These are phyloP conservation scores for Planococcus citri DNA, from an alignment of 1,140 invertebrate species.

Conservation along the genomic window DNA sequence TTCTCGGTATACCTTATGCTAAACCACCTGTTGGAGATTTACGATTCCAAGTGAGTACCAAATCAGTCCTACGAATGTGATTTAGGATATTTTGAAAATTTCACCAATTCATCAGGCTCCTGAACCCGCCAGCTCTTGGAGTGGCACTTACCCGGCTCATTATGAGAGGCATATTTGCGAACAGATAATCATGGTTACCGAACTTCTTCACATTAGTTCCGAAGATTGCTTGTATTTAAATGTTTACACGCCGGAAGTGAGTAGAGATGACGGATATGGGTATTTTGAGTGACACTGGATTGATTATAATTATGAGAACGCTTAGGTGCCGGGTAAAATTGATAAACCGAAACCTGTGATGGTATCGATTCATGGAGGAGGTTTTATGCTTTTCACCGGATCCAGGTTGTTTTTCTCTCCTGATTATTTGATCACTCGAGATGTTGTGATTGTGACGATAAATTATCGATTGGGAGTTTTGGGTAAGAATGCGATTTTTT, in stretches of 20 bases:
- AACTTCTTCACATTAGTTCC: not conserved
- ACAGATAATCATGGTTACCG: not conserved
- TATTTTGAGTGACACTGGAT: not conserved
- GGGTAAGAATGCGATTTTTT: slow-evolving; percentile 31
- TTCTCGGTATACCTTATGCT: slow-evolving; percentile 43
- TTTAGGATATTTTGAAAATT: too few relatives aligned
- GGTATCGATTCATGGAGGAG: slow-evolving; percentile 51
- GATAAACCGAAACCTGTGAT: slow-evolving; percentile 38
- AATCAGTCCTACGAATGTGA: too few relatives aligned
- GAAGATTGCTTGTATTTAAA: slow-evolving; percentile 26
- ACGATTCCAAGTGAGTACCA: slow-evolving; percentile 33
- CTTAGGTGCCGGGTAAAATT: not conserved
- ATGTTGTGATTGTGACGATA: slow-evolving; percentile 59
- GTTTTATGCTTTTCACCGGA: slow-evolving; percentile 41
- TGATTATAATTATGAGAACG: not conserved
- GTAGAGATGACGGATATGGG: not conserved
- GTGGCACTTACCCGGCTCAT: slow-evolving; percentile 20
- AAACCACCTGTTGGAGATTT: slow-evolving; percentile 35
- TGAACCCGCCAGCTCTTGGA: slow-evolving; percentile 17
- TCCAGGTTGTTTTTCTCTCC: slow-evolving; percentile 41
- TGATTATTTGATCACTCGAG: slow-evolving; percentile 55
- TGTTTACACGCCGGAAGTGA: slow-evolving; percentile 22
- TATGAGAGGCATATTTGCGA: not conserved
- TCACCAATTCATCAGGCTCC: slow-evolving; percentile 11
- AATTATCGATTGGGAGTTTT: slow-evolving; percentile 60